Evolutionary conservation across 2,888 invertebrate genomes (phyloP), one percentile per base, ranked within the genome.

Genomic region (Hermaeophaga mercurialis): DNA sequence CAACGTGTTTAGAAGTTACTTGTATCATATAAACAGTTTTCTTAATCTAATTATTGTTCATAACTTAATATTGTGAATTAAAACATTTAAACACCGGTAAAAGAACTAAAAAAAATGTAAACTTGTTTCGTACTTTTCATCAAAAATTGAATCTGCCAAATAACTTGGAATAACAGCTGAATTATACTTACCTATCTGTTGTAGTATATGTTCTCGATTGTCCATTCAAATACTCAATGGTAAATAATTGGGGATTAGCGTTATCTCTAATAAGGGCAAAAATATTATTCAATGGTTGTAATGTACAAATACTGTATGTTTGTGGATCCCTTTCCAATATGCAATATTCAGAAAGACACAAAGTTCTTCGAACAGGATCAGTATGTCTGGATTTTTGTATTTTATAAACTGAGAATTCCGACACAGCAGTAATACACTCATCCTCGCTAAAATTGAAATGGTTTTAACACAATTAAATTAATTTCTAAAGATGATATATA

Each of bases 371-470:
- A 67, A 94, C 89, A 0, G 92, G 89, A 69, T 95, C 95, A 70
- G 86, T 84, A 75, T 93, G 90, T 18, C 94, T 83, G 0, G 85
- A 81, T 12, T 91, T 90, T 67, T 84, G 85, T 66, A 91, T 85
- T 80, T 99, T 99, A 75, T 97, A 94, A 2, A 99, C 96, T 59
- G 87, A 87, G 78, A 99, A 99, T 80, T 99, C 99, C 11, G 94
- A 91, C 59, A 97, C 87, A 0, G 98, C 97, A 2, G 98, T 99
- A 73, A 97, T 87, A 74, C 92, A 92, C 75, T 96, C 94, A 79
- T 99, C 99, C 8, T 89, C 89, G 72, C 96, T 96, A 33, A 38
- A 58, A 56, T 19, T 36, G 4, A 28, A 31, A 31, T 31, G 2
- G 12, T 31, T 12, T 31, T 19, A 31, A 9, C 9, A 1, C 43